A percentile compares a stretch with the other conserved stretches of the same genome.
Evolutionary conservation across 2,113 vertebrate species (phyloP).

Genomic region (Chloropsis hardwickii): DNA sequence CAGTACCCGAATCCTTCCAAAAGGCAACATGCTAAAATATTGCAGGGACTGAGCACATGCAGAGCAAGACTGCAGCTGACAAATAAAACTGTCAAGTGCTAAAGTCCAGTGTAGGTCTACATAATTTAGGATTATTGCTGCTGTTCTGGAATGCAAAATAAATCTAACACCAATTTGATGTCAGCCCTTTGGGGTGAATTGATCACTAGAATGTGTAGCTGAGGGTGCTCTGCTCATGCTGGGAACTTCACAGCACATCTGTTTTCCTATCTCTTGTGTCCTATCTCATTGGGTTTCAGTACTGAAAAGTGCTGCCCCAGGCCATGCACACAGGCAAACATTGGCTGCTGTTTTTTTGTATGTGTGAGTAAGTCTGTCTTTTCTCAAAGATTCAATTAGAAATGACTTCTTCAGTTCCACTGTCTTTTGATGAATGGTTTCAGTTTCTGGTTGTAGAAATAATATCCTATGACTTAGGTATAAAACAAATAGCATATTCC

Average conservation of each 20-base stretch:
- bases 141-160: background rate
- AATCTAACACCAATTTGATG: background rate
- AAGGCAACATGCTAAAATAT: background rate
- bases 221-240: background rate
- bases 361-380: background rate
- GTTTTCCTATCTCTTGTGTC: background rate
- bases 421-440: background rate
- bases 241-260: background rate
- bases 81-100: background rate
- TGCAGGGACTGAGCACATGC: background rate
- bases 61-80: background rate
- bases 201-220: background rate
- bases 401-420: background rate
- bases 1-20: background rate
- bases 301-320: background rate
- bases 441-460: background rate
- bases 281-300: background rate
- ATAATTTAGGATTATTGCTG: background rate
- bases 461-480: background rate
- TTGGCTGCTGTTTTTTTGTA: background rate
- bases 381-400: background rate
- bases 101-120: background rate
- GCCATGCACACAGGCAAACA: background rate
- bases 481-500: rapidly evolving
- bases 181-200: background rate